These are phyloP conservation scores for Ramphastos sulfuratus DNA, from an alignment of 2,113 vertebrate genomes.

Conservation along the genomic window DNA sequence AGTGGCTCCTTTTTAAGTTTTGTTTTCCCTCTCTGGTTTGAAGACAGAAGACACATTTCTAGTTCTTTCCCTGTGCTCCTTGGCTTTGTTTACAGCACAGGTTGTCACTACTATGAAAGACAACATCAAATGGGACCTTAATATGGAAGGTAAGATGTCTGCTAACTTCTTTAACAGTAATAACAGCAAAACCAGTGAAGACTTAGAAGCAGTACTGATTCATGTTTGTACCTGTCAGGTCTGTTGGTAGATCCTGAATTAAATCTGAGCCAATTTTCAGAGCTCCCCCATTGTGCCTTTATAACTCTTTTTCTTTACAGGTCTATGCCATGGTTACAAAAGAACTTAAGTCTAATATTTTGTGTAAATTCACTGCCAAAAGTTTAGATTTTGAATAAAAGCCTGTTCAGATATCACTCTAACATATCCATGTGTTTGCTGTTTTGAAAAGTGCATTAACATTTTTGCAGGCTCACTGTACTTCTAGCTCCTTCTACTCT, in stretches of 20 bases:
- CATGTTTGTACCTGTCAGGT: neutral
- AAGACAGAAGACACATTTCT: neutral
- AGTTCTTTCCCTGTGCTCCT: neutral
- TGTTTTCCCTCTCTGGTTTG: neutral
- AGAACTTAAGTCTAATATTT: neutral
- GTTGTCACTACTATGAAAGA: neutral
- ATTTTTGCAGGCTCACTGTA: neutral
- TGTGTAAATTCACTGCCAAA: neutral
- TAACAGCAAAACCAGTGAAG: neutral
- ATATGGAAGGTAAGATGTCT: neutral
- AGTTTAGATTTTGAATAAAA: neutral
- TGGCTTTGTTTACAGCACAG: neutral
- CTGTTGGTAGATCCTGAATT: neutral
- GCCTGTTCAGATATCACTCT: neutral
- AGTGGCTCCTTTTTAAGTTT: neutral
- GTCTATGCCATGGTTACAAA: neutral
- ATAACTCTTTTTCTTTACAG: neutral
- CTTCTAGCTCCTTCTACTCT: accelerated
- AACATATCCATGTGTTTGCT: neutral
- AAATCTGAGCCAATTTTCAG: neutral
- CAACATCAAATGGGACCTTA: neutral
- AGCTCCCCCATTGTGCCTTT: neutral
- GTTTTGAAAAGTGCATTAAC: neutral
- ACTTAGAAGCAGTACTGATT: neutral
- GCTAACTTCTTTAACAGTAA: neutral